phyloP scores from a whole-genome alignment of 2,888 invertebrate species.

The Clunio marinus region DNA sequence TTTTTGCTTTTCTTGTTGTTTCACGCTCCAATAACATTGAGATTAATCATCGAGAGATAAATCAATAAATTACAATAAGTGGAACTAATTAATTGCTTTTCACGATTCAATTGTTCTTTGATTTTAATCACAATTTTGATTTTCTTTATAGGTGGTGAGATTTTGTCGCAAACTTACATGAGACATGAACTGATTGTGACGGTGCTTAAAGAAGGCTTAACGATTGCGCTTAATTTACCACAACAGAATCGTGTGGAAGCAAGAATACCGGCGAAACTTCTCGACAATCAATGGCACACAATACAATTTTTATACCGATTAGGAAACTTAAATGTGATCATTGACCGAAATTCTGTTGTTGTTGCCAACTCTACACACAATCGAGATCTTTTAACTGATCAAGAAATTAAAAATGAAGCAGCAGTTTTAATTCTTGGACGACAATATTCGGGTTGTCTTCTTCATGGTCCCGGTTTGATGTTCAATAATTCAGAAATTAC shows the following conservation, averaged over 20 bases:
- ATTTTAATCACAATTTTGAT: background rate
- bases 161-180: constrained; percentile 66
- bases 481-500: constrained; percentile 64
- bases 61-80: constrained; percentile 3
- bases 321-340: constrained; percentile 50
- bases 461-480: constrained; percentile 80
- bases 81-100: constrained; percentile 24
- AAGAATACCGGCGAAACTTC: constrained; percentile 61
- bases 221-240: constrained; percentile 58
- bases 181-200: constrained; percentile 60
- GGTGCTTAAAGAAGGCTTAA: constrained; percentile 58
- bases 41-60: constrained; percentile 20
- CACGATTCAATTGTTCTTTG: background rate
- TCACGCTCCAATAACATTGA: constrained; percentile 29
- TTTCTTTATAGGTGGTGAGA: constrained; percentile 60
- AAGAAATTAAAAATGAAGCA: constrained; percentile 66
- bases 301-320: constrained; percentile 51
- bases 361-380: constrained; percentile 74
- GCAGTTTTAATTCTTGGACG: constrained; percentile 74
- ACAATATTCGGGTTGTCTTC: constrained; percentile 76
- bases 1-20: background rate
- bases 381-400: constrained; percentile 66
- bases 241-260: constrained; percentile 58
- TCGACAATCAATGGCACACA: constrained; percentile 77
- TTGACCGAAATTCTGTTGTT: constrained; percentile 49